A percentile compares a stretch with the other conserved stretches of the same genome.
These are phyloP conservation scores for Pardalotus punctatus DNA, from an alignment of 2,113 vertebrate genomes.

Conservation along the genomic window DNA sequence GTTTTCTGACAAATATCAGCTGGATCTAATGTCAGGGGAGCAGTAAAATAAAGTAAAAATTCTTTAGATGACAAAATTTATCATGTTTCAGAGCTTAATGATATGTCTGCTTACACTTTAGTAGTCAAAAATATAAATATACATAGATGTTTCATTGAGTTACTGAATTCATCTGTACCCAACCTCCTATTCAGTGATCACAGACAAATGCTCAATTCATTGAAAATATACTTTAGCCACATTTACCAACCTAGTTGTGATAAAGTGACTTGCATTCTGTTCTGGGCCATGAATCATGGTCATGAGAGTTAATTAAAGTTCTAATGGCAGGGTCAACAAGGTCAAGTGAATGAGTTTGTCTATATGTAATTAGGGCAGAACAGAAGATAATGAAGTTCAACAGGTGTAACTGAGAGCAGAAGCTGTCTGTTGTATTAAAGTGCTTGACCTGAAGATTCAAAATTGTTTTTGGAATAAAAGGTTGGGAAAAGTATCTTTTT, in stretches of 20 bases:
- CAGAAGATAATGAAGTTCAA: background rate
- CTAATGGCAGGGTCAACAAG: conserved; percentile 5
- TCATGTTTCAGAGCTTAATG: background rate
- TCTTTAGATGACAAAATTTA: background rate
- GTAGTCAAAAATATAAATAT: background rate
- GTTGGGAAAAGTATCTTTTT: background rate
- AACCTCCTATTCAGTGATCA: background rate
- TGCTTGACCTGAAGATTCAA: background rate
- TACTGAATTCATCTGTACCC: background rate
- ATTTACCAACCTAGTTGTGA: background rate
- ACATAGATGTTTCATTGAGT: background rate
- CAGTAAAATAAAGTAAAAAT: background rate
- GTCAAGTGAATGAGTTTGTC: conserved; percentile 47
- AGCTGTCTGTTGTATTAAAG: background rate
- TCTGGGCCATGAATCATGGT: conserved; percentile 16
- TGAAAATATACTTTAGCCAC: background rate
- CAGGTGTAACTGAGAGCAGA: conserved; percentile 11
- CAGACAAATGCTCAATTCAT: background rate
- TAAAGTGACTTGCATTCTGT: conserved; percentile 22
- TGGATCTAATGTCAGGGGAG: background rate
- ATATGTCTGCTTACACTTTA: background rate
- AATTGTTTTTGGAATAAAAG: background rate
- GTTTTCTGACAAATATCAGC: conserved; percentile 3
- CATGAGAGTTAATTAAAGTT: conserved; percentile 43
- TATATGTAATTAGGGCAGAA: conserved; percentile 15